A percentile compares a stretch with the other conserved stretches of the same genome.
These are phyloP conservation scores for Danionella cerebrum DNA, from an alignment of 2,113 vertebrate species.

Conservation along the genomic window DNA sequence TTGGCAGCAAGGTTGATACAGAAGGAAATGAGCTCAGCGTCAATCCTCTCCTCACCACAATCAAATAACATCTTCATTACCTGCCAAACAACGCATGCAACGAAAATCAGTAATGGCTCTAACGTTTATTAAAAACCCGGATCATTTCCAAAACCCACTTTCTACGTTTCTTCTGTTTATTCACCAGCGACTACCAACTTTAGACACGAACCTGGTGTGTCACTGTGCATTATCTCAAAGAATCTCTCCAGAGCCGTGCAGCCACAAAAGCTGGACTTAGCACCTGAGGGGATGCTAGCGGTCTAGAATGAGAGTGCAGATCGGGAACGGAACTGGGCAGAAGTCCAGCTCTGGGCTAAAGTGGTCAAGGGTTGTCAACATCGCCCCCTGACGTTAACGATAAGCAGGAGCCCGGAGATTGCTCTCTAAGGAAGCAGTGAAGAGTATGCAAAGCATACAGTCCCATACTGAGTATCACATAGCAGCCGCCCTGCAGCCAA, in stretches of 20 bases:
- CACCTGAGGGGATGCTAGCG: slow-evolving; percentile 9
- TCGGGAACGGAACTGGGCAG: slow-evolving; percentile 37
- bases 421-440: slow-evolving; percentile 73
- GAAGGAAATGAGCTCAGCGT: slow-evolving; percentile 89
- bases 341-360: slow-evolving; percentile 4
- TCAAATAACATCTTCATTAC: slow-evolving; percentile 90
- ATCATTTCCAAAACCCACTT: slow-evolving; percentile 31
- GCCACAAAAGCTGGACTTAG: not conserved
- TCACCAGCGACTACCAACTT: slow-evolving; percentile 34
- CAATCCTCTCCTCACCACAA: slow-evolving; percentile 73
- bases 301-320: not conserved
- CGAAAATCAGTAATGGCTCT: too few relatives aligned
- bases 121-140: too few relatives aligned
- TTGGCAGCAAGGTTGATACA: slow-evolving; percentile 96
- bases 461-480: slow-evolving; percentile 91
- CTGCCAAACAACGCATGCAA: slow-evolving; percentile 61
- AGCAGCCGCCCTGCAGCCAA: slow-evolving; percentile 82
- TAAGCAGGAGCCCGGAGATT: slow-evolving; percentile 60
- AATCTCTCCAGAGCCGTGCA: not conserved
- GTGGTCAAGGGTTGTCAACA: slow-evolving; percentile 29
- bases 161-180: slow-evolving; percentile 34
- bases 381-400: slow-evolving; percentile 31
- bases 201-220: slow-evolving; percentile 35
- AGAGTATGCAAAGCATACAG: slow-evolving; percentile 85
- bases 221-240: slow-evolving; percentile 30